Percentiles rank a stretch among this genome's conserved stretches.
phyloP scores from a whole-genome alignment of 2,888 invertebrate species.

The Chymomyza fuscimana region DNA sequence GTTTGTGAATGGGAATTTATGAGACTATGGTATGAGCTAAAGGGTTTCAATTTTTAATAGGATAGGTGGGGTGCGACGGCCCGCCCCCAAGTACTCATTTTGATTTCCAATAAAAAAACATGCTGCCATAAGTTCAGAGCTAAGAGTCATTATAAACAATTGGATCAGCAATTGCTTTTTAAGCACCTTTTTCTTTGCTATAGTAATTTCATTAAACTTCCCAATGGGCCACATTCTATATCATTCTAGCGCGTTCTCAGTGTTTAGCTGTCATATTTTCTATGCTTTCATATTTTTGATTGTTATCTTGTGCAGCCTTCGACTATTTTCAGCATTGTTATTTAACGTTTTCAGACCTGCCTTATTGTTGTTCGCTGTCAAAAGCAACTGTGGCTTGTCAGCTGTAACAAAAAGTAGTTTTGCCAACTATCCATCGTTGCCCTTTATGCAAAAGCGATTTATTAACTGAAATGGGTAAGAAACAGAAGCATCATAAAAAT shows the following conservation, averaged over 20 bases:
- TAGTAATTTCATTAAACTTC: not conserved
- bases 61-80: no score
- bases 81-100: no score
- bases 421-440: slow-evolving; percentile 36
- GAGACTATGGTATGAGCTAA: no score
- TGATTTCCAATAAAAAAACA: no score
- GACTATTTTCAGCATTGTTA: slow-evolving; percentile 26
- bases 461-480: slow-evolving; percentile 15
- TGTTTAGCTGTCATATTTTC: not conserved
- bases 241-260: slow-evolving; percentile 11
- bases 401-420: slow-evolving; percentile 52
- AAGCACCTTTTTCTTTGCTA: not conserved
- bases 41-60: no score
- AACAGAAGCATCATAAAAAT: slow-evolving; percentile 28
- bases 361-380: slow-evolving; percentile 67
- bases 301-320: slow-evolving; percentile 40
- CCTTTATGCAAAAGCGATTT: slow-evolving; percentile 54
- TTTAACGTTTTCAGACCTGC: slow-evolving; percentile 37
- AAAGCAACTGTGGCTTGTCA: slow-evolving; percentile 53
- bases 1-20: no score
- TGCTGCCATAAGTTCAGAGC: no score
- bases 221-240: not conserved
- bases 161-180: no score
- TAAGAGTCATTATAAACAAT: no score
- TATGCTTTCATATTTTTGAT: slow-evolving; percentile 28